Evolutionary conservation across 1,140 invertebrate genomes (phyloP).

Genomic region (Drosophila burlai): DNA sequence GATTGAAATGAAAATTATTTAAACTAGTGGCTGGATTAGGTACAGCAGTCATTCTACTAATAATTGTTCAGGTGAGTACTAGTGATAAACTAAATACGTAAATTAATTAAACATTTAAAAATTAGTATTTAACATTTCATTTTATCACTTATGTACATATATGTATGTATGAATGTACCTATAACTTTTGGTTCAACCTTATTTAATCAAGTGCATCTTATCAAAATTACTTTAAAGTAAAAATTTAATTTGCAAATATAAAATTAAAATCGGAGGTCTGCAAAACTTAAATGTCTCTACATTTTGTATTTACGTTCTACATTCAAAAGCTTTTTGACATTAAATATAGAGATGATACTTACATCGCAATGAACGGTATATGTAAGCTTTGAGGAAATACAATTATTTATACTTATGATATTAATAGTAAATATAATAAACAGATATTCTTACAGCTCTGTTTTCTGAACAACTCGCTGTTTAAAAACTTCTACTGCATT

Average conservation of each 20-base stretch:
- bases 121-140: not conserved
- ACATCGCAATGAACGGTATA: not conserved
- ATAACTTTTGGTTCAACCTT: not conserved
- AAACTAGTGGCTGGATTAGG: not conserved
- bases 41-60: not conserved
- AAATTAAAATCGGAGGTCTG: not conserved
- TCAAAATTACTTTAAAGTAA: not conserved
- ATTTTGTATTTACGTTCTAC: not conserved
- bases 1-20: not conserved
- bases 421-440: not conserved
- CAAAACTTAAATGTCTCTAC: not conserved
- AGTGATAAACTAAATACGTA: not conserved
- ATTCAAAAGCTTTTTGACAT: not conserved
- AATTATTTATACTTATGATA: too few relatives aligned
- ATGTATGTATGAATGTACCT: not conserved
- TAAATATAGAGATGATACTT: conserved; percentile 2
- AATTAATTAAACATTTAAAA: not conserved
- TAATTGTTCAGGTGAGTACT: not conserved
- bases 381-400: not conserved
- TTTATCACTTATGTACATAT: not conserved
- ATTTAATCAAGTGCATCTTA: not conserved
- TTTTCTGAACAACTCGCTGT: not conserved
- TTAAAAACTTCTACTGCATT: not conserved
- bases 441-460: not conserved
- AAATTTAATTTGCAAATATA: too few relatives aligned